Percentiles rank a stretch among this genome's conserved stretches.
Evolutionary conservation across 2,113 vertebrate species (phyloP).

Genomic region (Colinus virginianus): DNA sequence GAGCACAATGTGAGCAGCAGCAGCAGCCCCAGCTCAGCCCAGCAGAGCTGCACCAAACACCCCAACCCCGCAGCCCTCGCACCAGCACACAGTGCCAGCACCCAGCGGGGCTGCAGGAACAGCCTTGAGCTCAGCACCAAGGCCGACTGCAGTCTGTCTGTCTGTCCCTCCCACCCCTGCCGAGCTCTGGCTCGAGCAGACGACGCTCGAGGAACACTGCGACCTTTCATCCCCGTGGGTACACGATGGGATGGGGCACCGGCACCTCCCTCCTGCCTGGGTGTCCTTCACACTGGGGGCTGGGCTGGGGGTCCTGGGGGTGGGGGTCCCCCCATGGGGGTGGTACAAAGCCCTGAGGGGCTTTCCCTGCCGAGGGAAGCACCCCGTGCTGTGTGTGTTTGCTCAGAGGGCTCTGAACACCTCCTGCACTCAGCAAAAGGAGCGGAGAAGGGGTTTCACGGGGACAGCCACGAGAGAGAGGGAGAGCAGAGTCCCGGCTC

Average conservation of each 20-base stretch:
- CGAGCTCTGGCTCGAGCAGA: background rate
- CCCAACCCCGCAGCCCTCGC: fast-evolving
- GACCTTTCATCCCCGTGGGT: conserved; percentile 30
- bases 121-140: background rate
- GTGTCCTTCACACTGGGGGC: too few relatives aligned
- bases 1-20: fast-evolving
- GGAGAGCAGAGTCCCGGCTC: background rate
- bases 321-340: background rate
- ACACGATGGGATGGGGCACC: background rate
- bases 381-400: fast-evolving
- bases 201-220: background rate
- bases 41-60: background rate
- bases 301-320: fast-evolving
- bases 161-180: background rate
- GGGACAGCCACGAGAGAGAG: too few relatives aligned
- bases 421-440: fast-evolving
- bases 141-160: background rate
- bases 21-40: background rate
- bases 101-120: background rate
- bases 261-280: background rate
- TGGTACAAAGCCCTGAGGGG: background rate
- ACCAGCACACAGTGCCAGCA: fast-evolving
- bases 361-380: background rate
- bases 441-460: background rate
- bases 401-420: fast-evolving